phyloP scores from a whole-genome alignment of 1,140 invertebrate species.

The Luehdorfia chinensis region DNA sequence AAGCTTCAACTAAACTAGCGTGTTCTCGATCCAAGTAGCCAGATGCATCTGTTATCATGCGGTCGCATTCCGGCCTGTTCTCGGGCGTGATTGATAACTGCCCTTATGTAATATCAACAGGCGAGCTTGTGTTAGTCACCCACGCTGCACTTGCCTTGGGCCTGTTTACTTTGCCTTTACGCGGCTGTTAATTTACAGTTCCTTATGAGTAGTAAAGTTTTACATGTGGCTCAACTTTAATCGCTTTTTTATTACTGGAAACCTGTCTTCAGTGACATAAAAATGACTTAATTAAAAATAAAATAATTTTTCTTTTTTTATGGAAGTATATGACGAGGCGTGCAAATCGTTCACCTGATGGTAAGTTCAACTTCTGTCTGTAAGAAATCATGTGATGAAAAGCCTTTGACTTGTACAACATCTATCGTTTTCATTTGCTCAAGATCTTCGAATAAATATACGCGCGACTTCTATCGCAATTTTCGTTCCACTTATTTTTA shows the following conservation, averaged over 20 bases:
- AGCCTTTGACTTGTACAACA: not conserved
- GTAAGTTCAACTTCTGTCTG: too few species aligned
- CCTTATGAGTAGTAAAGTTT: not conserved
- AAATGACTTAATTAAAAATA: too few species aligned
- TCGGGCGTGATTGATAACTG: constrained; percentile 9
- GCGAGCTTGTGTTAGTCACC: constrained; percentile 9
- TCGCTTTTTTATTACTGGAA: too few species aligned
- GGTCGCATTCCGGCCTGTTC: not conserved
- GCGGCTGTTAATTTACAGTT: not conserved
- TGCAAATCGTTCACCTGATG: too few species aligned
- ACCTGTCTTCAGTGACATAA: too few species aligned
- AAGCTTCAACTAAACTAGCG: not conserved
- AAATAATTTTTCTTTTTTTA: too few species aligned
- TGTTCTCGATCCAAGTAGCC: not conserved
- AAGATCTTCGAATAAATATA: constrained; percentile 1
- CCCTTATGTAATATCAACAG: constrained; percentile 10
- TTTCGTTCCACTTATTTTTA: constrained; percentile 1
- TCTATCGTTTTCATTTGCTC: not conserved
- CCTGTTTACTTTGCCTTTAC: not conserved
- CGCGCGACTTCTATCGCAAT: not conserved
- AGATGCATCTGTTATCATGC: constrained; percentile 8
- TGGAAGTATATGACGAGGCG: too few species aligned
- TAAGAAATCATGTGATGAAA: too few species aligned
- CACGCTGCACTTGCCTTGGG: constrained; percentile 4
- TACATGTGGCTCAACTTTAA: not conserved